Evolutionary conservation across 1,140 invertebrate species (phyloP).

Genomic region (Lordiphosa clarofinis): DNA sequence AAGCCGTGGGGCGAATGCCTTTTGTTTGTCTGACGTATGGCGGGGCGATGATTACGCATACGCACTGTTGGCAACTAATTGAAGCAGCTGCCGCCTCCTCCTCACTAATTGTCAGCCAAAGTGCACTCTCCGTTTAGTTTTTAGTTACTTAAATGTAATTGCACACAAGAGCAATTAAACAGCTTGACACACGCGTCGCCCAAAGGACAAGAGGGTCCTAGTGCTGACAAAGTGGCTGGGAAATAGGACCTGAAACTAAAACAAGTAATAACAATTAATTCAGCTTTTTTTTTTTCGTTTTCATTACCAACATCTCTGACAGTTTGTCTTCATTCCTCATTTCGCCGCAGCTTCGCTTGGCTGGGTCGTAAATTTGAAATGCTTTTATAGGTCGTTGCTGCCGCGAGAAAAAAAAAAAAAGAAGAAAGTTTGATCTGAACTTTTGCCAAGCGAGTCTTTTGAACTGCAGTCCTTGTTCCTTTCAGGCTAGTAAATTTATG

Average conservation of each 20-base stretch:
- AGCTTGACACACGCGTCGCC: slow-evolving; percentile 47
- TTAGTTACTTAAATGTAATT: slow-evolving; percentile 65
- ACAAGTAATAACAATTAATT: slow-evolving; percentile 8
- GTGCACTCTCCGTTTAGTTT: slow-evolving; percentile 38
- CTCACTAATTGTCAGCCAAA: slow-evolving; percentile 48
- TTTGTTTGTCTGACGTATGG: background rate
- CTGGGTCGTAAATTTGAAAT: slow-evolving; percentile 69
- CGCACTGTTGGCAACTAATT: slow-evolving; percentile 33
- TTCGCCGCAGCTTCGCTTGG: slow-evolving; percentile 25
- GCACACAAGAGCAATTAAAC: slow-evolving; percentile 66
- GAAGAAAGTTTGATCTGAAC: slow-evolving; percentile 40
- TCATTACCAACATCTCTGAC: slow-evolving; percentile 25
- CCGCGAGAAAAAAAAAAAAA: slow-evolving; percentile 14
- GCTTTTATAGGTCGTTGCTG: slow-evolving; percentile 71
- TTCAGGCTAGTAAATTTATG: slow-evolving; percentile 53
- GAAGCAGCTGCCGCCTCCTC: slow-evolving; percentile 4
- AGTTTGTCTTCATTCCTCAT: slow-evolving; percentile 69
- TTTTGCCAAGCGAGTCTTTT: slow-evolving; percentile 41
- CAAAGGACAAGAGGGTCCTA: slow-evolving; percentile 3
- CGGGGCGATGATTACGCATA: slow-evolving; percentile 50
- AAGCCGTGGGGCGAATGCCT: no score
- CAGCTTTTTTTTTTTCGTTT: slow-evolving; percentile 3
- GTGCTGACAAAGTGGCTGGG: background rate
- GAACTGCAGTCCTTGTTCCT: slow-evolving; percentile 21
- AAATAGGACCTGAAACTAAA: no score